Conservation (phyloP, 2,888 invertebrate species). For the Phrixothrix hirtus region DNA sequence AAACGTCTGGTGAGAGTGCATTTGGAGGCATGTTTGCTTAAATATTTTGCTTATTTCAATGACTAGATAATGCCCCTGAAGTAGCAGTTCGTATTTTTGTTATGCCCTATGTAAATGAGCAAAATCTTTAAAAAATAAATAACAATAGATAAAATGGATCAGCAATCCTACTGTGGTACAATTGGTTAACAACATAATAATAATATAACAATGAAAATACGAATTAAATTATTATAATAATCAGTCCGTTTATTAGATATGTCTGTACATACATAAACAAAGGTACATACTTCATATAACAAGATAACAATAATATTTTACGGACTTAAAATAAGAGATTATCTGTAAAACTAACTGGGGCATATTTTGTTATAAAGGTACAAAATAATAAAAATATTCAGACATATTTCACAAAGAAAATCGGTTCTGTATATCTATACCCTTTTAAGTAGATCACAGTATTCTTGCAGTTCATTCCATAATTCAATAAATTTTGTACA, state of each 20-base stretch:
- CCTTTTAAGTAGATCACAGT: slow-evolving; percentile 46
- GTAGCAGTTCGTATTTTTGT: no score
- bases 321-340: slow-evolving; percentile 26
- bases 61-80: no score
- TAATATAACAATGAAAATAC: background rate
- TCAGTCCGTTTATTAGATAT: slow-evolving; percentile 55
- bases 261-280: slow-evolving; percentile 49
- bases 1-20: no score
- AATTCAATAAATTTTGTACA: slow-evolving; percentile 20
- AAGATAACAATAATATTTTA: slow-evolving; percentile 24
- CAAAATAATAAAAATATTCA: slow-evolving; percentile 24
- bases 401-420: slow-evolving; percentile 19
- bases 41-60: no score
- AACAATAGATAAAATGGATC: background rate
- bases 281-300: slow-evolving; percentile 20
- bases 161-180: background rate
- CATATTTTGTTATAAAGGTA: slow-evolving; percentile 25
- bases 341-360: slow-evolving; percentile 21
- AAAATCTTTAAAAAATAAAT: background rate
- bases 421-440: slow-evolving; percentile 29
- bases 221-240: slow-evolving; percentile 3
- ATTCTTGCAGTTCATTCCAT: slow-evolving; percentile 48
- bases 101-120: no score
- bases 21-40: no score
- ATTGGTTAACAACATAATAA: background rate